phyloP scores from a whole-genome alignment of 1,140 invertebrate genomes.

The Solenopsis fugax region DNA sequence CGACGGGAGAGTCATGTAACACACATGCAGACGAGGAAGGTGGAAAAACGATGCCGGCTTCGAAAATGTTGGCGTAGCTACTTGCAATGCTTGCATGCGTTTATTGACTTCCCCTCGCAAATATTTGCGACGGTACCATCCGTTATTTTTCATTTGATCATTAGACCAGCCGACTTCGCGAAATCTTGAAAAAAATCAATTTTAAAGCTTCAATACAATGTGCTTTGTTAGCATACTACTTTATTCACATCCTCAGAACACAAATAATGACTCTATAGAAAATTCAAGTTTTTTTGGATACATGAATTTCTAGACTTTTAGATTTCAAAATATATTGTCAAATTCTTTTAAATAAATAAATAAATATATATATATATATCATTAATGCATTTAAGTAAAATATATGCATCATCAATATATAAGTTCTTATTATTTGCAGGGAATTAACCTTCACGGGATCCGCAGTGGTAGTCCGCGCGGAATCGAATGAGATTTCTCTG shows the following conservation, averaged over 20 bases:
- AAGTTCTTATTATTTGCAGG: constrained; percentile 62
- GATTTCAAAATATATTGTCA: not conserved
- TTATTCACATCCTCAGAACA: not conserved
- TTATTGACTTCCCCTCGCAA: constrained; percentile 49
- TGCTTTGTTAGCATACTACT: not conserved
- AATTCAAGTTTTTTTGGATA: not conserved
- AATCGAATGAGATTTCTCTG: constrained; percentile 75
- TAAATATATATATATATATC: no score
- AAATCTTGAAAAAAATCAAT: constrained; percentile 2
- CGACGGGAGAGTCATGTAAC: constrained; percentile 11
- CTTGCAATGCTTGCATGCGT: constrained; percentile 18
- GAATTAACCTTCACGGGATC: constrained; percentile 78
- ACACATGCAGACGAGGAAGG: constrained; percentile 12
- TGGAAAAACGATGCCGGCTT: constrained; percentile 43
- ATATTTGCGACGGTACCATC: constrained; percentile 34
- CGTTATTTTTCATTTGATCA: constrained; percentile 31
- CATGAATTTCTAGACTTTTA: not conserved
- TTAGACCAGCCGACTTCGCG: not conserved
- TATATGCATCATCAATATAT: not conserved
- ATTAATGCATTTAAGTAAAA: no score
- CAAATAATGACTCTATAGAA: not conserved
- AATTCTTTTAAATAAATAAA: no score
- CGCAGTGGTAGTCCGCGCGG: constrained; percentile 76
- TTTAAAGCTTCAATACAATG: not conserved
- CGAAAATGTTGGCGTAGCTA: constrained; percentile 58